phyloP scores from a whole-genome alignment of 2,797 vertebrate species.

The Perodicticus potto region DNA sequence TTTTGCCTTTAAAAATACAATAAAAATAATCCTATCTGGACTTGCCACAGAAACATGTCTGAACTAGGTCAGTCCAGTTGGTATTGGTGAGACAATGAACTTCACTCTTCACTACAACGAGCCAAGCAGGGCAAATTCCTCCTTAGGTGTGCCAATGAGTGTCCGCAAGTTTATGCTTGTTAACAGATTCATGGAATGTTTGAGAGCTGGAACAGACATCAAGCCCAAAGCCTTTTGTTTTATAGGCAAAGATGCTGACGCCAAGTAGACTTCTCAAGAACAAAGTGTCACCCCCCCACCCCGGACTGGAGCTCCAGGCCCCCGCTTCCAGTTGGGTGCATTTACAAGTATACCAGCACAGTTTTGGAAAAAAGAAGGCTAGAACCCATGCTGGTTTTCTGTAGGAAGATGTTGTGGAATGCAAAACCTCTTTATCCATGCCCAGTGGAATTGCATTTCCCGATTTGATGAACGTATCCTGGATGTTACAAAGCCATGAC shows the following conservation, averaged over 20 bases:
- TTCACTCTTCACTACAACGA: background rate
- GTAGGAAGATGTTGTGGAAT: background rate
- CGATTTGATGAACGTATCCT: background rate
- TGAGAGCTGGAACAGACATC: slow-evolving; percentile 24
- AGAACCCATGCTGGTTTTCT: background rate
- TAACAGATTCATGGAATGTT: background rate
- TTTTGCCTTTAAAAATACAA: background rate
- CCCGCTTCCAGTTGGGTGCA: background rate
- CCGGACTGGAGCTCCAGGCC: background rate
- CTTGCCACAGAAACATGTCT: background rate
- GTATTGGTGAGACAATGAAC: background rate
- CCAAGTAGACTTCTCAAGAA: slow-evolving; percentile 18
- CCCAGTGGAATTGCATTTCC: background rate
- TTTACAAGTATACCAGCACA: background rate
- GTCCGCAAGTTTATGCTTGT: slow-evolving; percentile 51
- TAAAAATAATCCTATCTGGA: background rate
- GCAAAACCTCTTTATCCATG: background rate
- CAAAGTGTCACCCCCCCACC: background rate
- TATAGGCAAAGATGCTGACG: background rate
- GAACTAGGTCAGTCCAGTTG: background rate
- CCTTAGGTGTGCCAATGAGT: slow-evolving; percentile 6
- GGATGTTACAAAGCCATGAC: background rate
- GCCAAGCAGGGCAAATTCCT: background rate
- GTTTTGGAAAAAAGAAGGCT: background rate
- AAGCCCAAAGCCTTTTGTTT: slow-evolving; percentile 8